Percentiles rank a stretch among this genome's conserved stretches.
These are phyloP conservation scores for Drosophila pseudotakahashii DNA, from an alignment of 2,888 invertebrate genomes.

Conservation along the genomic window DNA sequence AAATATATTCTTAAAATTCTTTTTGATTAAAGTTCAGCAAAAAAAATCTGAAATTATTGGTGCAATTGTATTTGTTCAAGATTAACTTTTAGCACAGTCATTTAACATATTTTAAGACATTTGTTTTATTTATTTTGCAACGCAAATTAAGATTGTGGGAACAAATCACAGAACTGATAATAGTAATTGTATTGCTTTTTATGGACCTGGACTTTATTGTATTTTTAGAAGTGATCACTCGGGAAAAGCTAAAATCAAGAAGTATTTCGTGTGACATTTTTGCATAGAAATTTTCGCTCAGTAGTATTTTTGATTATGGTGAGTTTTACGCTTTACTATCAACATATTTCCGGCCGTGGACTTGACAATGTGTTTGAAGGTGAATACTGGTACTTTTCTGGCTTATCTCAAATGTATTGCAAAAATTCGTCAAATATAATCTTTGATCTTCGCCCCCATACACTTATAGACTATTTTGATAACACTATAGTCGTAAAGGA, in stretches of 20 bases:
- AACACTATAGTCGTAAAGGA: not conserved
- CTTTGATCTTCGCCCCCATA: constrained; percentile 7
- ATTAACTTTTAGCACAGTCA: not conserved
- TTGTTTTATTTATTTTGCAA: not conserved
- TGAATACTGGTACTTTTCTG: not conserved
- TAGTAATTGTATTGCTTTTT: not conserved
- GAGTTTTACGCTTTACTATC: not conserved
- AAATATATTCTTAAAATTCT: not conserved
- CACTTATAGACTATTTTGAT: constrained; percentile 10
- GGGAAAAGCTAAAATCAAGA: not conserved
- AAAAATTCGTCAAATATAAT: constrained; percentile 11
- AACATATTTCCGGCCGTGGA: constrained; percentile 16
- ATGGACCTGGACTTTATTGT: not conserved
- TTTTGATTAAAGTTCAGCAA: not conserved
- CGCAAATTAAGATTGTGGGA: not conserved
- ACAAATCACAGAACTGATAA: not conserved
- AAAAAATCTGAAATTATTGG: no score
- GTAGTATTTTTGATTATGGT: no score
- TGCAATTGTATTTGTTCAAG: not conserved
- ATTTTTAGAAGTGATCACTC: not conserved
- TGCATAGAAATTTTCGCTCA: no score
- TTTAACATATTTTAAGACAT: not conserved
- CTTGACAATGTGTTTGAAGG: constrained; percentile 18
- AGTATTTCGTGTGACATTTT: not conserved
- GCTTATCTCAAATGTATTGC: constrained; percentile 18